A percentile compares a stretch with the other conserved stretches of the same genome.
These are phyloP conservation scores for Masticophis lateralis DNA, from an alignment of 2,797 vertebrate genomes.

Conservation along the genomic window DNA sequence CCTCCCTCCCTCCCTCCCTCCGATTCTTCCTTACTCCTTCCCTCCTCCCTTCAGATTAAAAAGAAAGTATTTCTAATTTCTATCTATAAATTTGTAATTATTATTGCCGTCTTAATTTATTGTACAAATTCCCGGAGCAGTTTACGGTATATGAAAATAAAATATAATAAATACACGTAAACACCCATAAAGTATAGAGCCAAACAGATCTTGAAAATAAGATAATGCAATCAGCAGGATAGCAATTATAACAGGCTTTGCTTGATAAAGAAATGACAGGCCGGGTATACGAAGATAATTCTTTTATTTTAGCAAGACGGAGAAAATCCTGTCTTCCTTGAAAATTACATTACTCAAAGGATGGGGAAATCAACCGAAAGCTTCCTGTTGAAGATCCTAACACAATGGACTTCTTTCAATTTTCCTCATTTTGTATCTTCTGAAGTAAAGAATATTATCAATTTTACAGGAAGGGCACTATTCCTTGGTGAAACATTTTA, in stretches of 20 bases:
- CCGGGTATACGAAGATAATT: background rate
- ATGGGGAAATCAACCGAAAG: background rate
- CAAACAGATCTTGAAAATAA: background rate
- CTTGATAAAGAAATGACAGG: background rate
- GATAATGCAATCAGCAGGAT: slow-evolving; percentile 15
- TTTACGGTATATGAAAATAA: background rate
- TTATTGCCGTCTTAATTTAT: background rate
- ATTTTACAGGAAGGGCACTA: background rate
- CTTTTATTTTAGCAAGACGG: background rate
- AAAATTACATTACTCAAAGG: background rate
- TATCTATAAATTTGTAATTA: background rate
- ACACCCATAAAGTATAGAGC: background rate
- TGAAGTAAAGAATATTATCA: background rate
- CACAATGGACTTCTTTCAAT: background rate
- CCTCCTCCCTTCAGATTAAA: background rate
- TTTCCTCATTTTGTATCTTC: background rate
- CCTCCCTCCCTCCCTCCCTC: background rate
- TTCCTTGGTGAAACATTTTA: background rate
- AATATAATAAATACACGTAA: background rate
- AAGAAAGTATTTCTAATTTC: background rate
- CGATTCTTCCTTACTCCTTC: background rate
- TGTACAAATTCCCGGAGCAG: background rate
- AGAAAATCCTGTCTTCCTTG: background rate
- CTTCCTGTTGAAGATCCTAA: background rate
- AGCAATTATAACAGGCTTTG: slow-evolving; percentile 6